Percentiles rank a stretch among this genome's conserved stretches.
phyloP scores from a whole-genome alignment of 2,113 vertebrate genomes.

The human region GRCh38 chr13:25887501-25888000 shows the following conservation, averaged over 20 bases:
- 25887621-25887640: neutral
- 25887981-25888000: neutral
- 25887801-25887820: neutral
- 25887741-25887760: neutral
- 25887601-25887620: too few species aligned
- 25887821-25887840: neutral
- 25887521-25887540: too few species aligned
- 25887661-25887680: neutral
- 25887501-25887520: too few species aligned
- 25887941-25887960: neutral
- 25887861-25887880: neutral
- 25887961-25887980: neutral
- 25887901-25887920: neutral
- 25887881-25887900: neutral
- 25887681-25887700: neutral
- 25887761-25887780: neutral
- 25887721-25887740: neutral
- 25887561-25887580: too few species aligned
- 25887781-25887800: neutral
- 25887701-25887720: neutral
- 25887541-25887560: too few species aligned
- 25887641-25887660: neutral
- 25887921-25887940: neutral
- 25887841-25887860: neutral
- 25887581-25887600: too few species aligned